Percentiles rank a stretch among this genome's conserved stretches.
Evolutionary conservation across 2,888 invertebrate genomes (phyloP).

Genomic region (Trisateles emortualis): DNA sequence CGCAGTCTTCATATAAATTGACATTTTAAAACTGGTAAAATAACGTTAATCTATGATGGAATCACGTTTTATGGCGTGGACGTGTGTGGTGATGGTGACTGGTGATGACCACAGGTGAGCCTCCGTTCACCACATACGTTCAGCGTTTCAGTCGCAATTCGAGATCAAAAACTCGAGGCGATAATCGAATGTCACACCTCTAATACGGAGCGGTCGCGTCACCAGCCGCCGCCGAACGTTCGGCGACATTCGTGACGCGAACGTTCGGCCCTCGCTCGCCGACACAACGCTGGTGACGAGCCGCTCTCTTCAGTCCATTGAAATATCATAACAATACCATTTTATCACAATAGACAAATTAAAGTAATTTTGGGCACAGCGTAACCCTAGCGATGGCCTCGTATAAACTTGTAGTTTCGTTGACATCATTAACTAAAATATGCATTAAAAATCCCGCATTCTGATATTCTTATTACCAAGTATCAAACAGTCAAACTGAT

Average conservation of each 20-base stretch:
- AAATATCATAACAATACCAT: conserved; percentile 53
- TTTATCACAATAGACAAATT: conserved; percentile 62
- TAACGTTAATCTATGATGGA: conserved; percentile 76
- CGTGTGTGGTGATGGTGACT: conserved; percentile 18
- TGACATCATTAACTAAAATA: conserved; percentile 40
- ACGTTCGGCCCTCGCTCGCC: background rate
- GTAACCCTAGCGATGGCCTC: conserved; percentile 60
- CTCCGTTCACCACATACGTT: background rate
- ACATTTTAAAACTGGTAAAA: conserved; percentile 75
- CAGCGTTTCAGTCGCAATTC: conserved; percentile 65
- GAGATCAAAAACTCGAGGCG: conserved; percentile 75
- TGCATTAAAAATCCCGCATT: conserved; percentile 38
- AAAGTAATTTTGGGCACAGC: conserved; percentile 53
- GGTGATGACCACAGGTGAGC: background rate
- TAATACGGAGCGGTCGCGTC: conserved; percentile 37
- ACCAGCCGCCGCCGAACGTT: background rate
- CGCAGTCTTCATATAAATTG: conserved; percentile 67
- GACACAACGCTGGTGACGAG: conserved; percentile 6
- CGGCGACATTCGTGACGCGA: background rate
- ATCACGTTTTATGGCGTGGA: conserved; percentile 57
- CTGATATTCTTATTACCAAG: conserved; percentile 36
- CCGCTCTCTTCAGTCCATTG: conserved; percentile 45
- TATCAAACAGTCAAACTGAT: conserved; percentile 44
- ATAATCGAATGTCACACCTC: conserved; percentile 42
- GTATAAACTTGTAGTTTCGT: conserved; percentile 47